Evolutionary conservation across 2,888 invertebrate species (phyloP).

Genomic region (Ametastegia equiseti): DNA sequence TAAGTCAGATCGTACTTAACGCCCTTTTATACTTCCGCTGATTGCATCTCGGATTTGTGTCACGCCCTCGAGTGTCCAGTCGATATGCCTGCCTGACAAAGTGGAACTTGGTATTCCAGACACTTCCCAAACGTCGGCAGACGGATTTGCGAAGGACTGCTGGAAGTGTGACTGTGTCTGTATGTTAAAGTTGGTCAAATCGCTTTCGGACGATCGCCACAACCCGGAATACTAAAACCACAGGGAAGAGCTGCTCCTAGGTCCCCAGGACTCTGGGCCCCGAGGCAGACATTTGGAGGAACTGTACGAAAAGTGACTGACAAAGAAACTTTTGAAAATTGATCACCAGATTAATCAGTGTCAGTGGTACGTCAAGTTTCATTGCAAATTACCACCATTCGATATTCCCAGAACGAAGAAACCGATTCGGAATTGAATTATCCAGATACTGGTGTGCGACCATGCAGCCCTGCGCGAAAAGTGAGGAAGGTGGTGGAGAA

Average conservation of each 20-base stretch:
- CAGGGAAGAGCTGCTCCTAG: slow-evolving; percentile 32
- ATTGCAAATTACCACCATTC: not conserved
- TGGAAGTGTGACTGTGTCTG: slow-evolving; percentile 56
- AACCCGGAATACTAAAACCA: slow-evolving; percentile 68
- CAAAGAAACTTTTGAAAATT: not conserved
- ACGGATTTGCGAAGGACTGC: slow-evolving; percentile 73
- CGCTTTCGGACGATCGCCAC: slow-evolving; percentile 68
- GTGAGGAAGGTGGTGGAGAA: slow-evolving; percentile 26
- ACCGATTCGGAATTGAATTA: not conserved
- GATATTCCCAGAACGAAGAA: not conserved
- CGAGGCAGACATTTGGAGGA: not conserved
- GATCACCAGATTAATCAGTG: not conserved
- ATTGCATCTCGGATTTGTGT: slow-evolving; percentile 76
- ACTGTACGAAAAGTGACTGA: not conserved
- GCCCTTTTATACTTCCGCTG: slow-evolving; percentile 59
- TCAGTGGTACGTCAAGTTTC: not conserved
- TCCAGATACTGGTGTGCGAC: not conserved
- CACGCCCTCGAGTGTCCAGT: slow-evolving; percentile 75
- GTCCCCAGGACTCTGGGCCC: slow-evolving; percentile 6
- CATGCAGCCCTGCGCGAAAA: slow-evolving; percentile 31
- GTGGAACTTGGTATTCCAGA: slow-evolving; percentile 73
- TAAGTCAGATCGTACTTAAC: slow-evolving; percentile 42
- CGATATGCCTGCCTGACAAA: slow-evolving; percentile 73
- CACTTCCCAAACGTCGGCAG: slow-evolving; percentile 67
- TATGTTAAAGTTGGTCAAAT: slow-evolving; percentile 72